Base-by-base conservation (phyloP, 2,113 vertebrate genomes). In the Variabilichromis moorii region DNA sequence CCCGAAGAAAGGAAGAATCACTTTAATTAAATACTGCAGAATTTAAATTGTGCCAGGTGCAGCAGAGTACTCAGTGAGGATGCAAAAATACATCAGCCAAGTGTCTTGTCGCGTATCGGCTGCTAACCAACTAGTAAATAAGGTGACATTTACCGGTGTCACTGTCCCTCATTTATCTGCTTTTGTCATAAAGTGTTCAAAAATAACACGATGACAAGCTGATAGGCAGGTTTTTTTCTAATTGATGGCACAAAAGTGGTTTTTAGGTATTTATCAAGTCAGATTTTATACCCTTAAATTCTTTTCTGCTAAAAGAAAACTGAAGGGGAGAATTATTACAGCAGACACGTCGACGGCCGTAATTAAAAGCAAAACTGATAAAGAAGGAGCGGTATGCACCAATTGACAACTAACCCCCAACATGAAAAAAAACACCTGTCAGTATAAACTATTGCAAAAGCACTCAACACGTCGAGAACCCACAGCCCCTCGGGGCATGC, bases 341-440 rank as follows among this genome's bases (percentile, higher is more conserved):
- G 63, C 12, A 0, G 7, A 40, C 35, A 42, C 0, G 12, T 42
- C 3, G 5, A 16, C 37, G 35, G n/a, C 0, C 3, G 0, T 40
- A 71, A 42, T 71, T 71, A 71, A 71, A 42, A 71, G 0, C n/a
- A 71, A 71, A 71, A 16, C 13, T 16, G n/a, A 24, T 42, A 2
- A 24, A 37, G 11, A 37, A 66, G 14, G 40, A 42, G 5, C 2
- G 2, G 13, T 3, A 73, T 10, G 40, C 21, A 26, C 5, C 40
- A 73, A 73, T 17, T 45, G 37, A 45, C 21, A 73, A 73, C 68
- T 3, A 47, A 73, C 40, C 68, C n/a, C 68, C 40, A 76, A 17
- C 42, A 19, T 76, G 24, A 24, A 26, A 45, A 71, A 21, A 76
- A 5, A 1, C n/a, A 3, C 0, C 9, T 28, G 68, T 28, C 24